Evolutionary conservation across 2,797 vertebrate species (phyloP).

Genomic region (Acipenser ruthenus): DNA sequence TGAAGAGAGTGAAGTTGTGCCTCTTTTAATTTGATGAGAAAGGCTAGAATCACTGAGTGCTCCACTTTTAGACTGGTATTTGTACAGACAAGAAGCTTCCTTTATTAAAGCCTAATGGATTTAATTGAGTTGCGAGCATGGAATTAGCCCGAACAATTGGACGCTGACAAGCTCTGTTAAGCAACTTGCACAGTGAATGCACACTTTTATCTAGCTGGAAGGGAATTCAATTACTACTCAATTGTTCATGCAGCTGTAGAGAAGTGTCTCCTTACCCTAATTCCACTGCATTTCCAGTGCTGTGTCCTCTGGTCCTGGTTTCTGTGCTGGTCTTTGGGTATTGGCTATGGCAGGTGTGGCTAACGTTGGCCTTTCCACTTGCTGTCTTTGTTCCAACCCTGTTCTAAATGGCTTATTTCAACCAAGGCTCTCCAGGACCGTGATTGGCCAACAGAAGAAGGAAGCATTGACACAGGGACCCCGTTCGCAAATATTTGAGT

Average conservation of each 20-base stretch:
- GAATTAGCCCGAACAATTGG: constrained; percentile 1
- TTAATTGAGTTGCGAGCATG: not conserved
- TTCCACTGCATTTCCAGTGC: not conserved
- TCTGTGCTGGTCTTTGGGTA: too few species aligned
- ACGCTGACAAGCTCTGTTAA: not conserved
- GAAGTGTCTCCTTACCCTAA: not conserved
- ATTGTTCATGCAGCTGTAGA: not conserved
- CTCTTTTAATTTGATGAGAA: not conserved
- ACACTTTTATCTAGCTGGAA: not conserved
- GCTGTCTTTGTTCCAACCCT: too few species aligned
- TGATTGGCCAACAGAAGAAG: too few species aligned
- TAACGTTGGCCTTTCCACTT: too few species aligned
- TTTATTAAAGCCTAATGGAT: not conserved
- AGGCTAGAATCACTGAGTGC: not conserved
- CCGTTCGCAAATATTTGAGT: not conserved
- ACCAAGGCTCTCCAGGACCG: too few species aligned
- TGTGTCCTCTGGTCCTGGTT: not conserved
- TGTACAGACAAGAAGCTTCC: not conserved
- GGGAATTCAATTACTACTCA: not conserved
- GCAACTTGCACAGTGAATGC: not conserved
- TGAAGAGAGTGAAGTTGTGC: not conserved
- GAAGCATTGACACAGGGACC: too few species aligned
- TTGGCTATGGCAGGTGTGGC: too few species aligned
- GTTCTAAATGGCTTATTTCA: too few species aligned
- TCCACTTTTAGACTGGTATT: not conserved